Base-by-base conservation (phyloP, 2,113 vertebrate species). In the Tautogolabrus adspersus region DNA sequence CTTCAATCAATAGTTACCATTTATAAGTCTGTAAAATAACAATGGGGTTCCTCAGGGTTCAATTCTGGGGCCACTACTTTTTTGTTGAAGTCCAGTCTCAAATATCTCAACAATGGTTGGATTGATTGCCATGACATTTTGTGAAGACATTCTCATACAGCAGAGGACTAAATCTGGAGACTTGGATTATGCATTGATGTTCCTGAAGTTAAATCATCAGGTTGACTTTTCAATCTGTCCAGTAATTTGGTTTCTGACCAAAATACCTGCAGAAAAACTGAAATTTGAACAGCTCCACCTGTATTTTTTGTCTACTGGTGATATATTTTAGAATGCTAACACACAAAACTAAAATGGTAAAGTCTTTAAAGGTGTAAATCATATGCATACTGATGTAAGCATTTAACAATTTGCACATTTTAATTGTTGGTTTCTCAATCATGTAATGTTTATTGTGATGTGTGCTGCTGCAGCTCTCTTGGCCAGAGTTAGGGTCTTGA, bases 1-100 rank as follows among this genome's bases (percentile, higher is more conserved):
- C 2, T 26, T 26, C 26, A 26, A 26, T 26, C 26, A 1, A 26
- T 26, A 26, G 12, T n/a, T 1, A n/a, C 11, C 38, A 26, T 10
- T 44, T 16, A 26, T 6, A 23, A 40, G 3, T 10, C 34, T 10
- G 22, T 44, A n/a, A 47, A 62, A 56, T 21, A 23, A 40, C 37
- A 47, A 16, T n/a, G 7, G 64, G 54, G 0, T 62, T 75, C 66
- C 49, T 71, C 71, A 71, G 34, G 63, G 82, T 0, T 72, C 2
- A 0, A 58, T 8, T 46, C 12, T 8, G 11, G 56, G 6, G 0
- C 75, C 40, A 4, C 60, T 30, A 0, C 0, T 38, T 66, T 58
- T 19, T 56, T 44, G 12, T 46, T 38, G 13, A 6, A 5, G 10
- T 10, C 3, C 46, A 22, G 3, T 42, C 21, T 56, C 0, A 75